Evolutionary conservation across 2,113 vertebrate species (phyloP).

Genomic region (Crotalus helleri): DNA sequence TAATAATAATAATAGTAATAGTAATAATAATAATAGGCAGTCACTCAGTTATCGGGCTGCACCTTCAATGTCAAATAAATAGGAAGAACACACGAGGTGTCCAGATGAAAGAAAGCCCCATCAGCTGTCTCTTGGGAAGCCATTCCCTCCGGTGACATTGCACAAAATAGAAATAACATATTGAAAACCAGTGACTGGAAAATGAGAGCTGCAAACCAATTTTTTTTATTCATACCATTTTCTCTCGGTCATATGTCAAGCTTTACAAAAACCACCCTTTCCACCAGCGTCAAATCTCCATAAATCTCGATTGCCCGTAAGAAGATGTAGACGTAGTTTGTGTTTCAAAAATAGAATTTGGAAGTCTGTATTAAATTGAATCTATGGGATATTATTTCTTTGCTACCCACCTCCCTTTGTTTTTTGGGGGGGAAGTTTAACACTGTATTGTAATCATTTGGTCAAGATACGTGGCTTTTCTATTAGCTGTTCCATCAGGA

Average conservation of each 20-base stretch:
- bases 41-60: background rate
- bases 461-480: rapidly evolving
- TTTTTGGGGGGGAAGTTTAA: background rate
- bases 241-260: constrained; percentile 12
- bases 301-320: background rate
- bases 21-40: background rate
- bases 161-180: constrained; percentile 4
- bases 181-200: constrained; percentile 20
- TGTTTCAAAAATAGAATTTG: background rate
- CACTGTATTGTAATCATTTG: background rate
- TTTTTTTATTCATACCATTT: constrained; percentile 6
- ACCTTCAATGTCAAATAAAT: constrained; percentile 8
- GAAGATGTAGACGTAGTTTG: background rate
- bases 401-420: background rate
- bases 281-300: background rate
- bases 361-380: background rate
- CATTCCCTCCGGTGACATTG: background rate
- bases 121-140: background rate
- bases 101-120: background rate
- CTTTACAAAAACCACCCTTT: constrained; percentile 14
- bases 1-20: background rate
- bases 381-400: background rate
- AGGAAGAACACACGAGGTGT: background rate
- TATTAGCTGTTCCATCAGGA: background rate
- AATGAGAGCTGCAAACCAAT: background rate